Evolutionary conservation across 2,113 vertebrate species (phyloP), one percentile per base, ranked within the genome.

Genomic region (Tamias sibiricus): DNA sequence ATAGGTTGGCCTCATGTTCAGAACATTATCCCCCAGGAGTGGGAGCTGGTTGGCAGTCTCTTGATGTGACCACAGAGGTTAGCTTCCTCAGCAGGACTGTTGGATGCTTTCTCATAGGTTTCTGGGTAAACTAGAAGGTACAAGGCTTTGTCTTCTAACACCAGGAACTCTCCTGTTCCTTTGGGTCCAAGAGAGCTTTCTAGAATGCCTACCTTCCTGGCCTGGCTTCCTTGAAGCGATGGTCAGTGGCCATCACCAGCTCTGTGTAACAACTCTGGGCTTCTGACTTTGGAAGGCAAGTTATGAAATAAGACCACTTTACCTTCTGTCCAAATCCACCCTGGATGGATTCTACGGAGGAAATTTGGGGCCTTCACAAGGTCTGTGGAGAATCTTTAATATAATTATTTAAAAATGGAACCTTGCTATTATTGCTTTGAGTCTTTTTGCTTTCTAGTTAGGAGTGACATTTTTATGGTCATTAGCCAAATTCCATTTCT

Each of bases 381-480:
- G 74, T 52, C 76, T 40, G 5, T 22, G 20, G 2, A 17, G 19
- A 24, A 52, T 52, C 52, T 90, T 81, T 59, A 19, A 44, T n/a
- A 4, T 16, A 82, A 44, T 19, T n/a, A 59, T 75, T 90, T 89
- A 32, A 24, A 85, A 77, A 22, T 4, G 26, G 66, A 80, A n/a
- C 37, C 44, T 95, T 14, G 59, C 77, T 40, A 47, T 74, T n/a
- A 59, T 74, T 68, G 91, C 74, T 77, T 64, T 26, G 75, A 83
- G 76, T 37, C 71, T 62, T 85, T 83, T 72, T n/a, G 40, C 76
- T 93, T 81, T 92, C 86, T 69, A 5, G 47, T 57, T 28, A 40
- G 32, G 19, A 71, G 57, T 94, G 96, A 82, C 47, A 16, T 84
- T 88, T 95, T 77, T 77, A 47, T 96, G 91, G 93, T 93, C 77